phyloP scores from a whole-genome alignment of 2,888 invertebrate genomes.

The Drosophila recens region DNA sequence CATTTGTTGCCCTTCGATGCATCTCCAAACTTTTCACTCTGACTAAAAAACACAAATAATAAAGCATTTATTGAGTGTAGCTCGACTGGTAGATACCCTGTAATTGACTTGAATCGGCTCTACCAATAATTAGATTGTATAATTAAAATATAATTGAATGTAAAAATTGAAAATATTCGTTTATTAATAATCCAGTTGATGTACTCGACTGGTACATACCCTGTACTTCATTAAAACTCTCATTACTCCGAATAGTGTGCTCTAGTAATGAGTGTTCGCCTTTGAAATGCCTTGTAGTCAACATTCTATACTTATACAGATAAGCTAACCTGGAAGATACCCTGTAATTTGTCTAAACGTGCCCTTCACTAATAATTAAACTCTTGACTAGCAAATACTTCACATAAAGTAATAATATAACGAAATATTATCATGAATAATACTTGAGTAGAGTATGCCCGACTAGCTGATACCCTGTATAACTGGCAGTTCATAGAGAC shows the following conservation, averaged over 20 bases:
- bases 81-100: background rate
- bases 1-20: conserved; percentile 26
- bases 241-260: background rate
- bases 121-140: background rate
- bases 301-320: background rate
- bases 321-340: background rate
- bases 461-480: background rate
- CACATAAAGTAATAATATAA: too few relatives aligned
- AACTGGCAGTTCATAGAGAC: background rate
- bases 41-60: conserved; percentile 17
- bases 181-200: background rate
- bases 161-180: too few relatives aligned
- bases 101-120: background rate
- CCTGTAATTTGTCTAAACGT: background rate
- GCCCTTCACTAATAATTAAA: too few relatives aligned
- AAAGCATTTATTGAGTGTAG: background rate
- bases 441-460: too few relatives aligned
- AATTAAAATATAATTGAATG: accelerated
- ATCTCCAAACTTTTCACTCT: conserved; percentile 19
- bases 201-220: background rate
- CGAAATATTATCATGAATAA: too few relatives aligned
- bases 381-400: background rate
- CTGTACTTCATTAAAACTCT: background rate
- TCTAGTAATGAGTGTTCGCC: background rate
- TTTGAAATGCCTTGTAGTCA: background rate